Evolutionary conservation across 2,113 vertebrate species (phyloP), one percentile per base, ranked within the genome.

Genomic region (Panthera leo): DNA sequence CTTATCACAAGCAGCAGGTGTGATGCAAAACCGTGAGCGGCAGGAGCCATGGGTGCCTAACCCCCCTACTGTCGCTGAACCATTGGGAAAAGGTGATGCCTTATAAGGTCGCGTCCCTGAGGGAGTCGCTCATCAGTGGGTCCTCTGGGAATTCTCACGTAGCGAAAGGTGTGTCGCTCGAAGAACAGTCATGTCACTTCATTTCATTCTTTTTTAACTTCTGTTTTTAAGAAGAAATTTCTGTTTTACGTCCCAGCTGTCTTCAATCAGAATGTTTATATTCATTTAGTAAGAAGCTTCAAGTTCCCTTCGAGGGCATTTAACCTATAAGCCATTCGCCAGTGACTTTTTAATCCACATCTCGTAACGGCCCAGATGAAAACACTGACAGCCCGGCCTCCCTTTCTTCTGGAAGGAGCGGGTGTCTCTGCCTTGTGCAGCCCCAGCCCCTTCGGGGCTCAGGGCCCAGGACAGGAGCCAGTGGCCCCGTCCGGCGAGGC

Each of bases 31-130:
- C 42, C 1, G 42, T n/a, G n/a, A 13, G 21, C 45, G 1, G 15
- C 15, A 10, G 7, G 39, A 27, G 0, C 15, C 1, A 0, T 0
- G 3, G 67, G 48, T 1, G 16, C 65, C 5, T 3, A 0, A 27
- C 3, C 25, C 48, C 15, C 10, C 0, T 14, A 13, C 14, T 0
- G 14, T 2, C 4, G 51, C 63, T 34, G n/a, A 7, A 9, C 2
- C 11, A 13, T 3, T 42, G 48, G 18, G 29, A 23, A n/a, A 34
- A 55, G 39, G 25, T 5, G 11, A 12, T 0, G 3, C 2, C 42
- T 29, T 5, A 1, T 0, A 8, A 27, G 87, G 27, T 0, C 19
- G 0, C 0, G 5, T 36, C 29, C 5, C 80, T 2, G 9, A 34
- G 19, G 18, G 71, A 5, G 10, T 16, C 21, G 0, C 15, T 25